Base-by-base conservation (phyloP, 2,797 vertebrate genomes). In the Enteromius trimaculatus region DNA sequence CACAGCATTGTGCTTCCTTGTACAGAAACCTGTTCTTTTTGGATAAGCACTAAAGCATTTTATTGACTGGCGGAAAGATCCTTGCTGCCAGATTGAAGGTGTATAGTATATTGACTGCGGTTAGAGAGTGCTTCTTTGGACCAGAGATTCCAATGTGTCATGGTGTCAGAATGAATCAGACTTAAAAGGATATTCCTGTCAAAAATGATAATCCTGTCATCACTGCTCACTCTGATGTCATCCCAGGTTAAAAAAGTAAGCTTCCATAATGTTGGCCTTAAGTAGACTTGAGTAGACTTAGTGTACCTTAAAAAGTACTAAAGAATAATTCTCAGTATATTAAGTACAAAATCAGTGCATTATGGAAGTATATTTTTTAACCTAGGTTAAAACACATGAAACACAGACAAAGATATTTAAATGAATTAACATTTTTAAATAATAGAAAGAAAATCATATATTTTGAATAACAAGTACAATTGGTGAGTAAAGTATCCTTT, bases 1-100 rank as follows among this genome's bases (percentile, higher is more conserved):
- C 69, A 62, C 66, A 31, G 34, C 64, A 81, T 79, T 81, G 74
- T 79, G 53, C 19, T 31, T 84, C 34, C 49, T 64, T 77, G 65
- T 34, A 29, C 51, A 42, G 26, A 72, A 70, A 34, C 34, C 13
- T 19, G 26, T 14, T 44, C 2, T 53, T 77, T 79, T 65, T 72
- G 72, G 60, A 75, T 51, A 75, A 68, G 66, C 17, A 26, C 6
- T 58, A 21, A 83, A 76, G 51, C 58, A 58, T 81, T 79, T 81
- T 53, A 78, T 55, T 39, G 60, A 81, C 81, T n/a, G 19, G 23
- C 23, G 3, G 49, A 82, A 68, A 66, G 60, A 64, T 37, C 19
- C 29, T 16, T 21, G n/a, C 14, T 80, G 26, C 34, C 62, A 70
- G 23, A 47, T 16, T 29, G 4, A 47, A 37, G 47, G 42, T 72